Evolutionary conservation across 2,113 vertebrate genomes (phyloP).

Genomic region (Baryphthengus martii): DNA sequence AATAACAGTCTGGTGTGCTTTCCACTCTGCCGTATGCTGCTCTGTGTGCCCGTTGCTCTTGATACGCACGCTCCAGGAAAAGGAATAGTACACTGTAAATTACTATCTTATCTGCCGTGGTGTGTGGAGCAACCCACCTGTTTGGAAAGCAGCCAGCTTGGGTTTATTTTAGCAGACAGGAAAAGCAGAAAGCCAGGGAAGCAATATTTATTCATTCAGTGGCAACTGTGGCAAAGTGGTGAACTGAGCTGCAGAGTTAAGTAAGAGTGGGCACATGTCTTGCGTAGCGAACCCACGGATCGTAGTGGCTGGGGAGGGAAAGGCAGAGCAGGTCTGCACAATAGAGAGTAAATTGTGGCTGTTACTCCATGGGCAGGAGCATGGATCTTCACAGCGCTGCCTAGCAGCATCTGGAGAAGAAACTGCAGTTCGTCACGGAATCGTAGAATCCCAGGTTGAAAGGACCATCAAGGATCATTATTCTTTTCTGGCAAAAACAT

Average conservation of each 20-base stretch:
- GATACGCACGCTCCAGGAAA: rapidly evolving
- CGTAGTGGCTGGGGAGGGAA: background rate
- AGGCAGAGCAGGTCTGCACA: background rate
- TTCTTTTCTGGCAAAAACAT: background rate
- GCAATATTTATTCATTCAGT: background rate
- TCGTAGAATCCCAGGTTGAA: background rate
- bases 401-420: background rate
- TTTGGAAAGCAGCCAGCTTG: conserved; percentile 13
- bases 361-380: background rate
- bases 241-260: background rate
- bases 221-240: background rate
- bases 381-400: background rate
- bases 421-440: background rate
- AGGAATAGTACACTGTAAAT: background rate
- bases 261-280: rapidly evolving
- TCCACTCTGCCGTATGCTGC: background rate
- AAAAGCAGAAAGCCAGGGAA: background rate
- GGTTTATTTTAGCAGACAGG: conserved; percentile 5
- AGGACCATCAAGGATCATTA: background rate
- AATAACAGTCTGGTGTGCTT: background rate
- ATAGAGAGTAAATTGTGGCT: background rate
- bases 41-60: background rate
- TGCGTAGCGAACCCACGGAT: background rate
- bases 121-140: conserved; percentile 18
- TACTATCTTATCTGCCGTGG: background rate